Base-by-base conservation (phyloP, 2,888 invertebrate species). In the Eurytoma californica region DNA sequence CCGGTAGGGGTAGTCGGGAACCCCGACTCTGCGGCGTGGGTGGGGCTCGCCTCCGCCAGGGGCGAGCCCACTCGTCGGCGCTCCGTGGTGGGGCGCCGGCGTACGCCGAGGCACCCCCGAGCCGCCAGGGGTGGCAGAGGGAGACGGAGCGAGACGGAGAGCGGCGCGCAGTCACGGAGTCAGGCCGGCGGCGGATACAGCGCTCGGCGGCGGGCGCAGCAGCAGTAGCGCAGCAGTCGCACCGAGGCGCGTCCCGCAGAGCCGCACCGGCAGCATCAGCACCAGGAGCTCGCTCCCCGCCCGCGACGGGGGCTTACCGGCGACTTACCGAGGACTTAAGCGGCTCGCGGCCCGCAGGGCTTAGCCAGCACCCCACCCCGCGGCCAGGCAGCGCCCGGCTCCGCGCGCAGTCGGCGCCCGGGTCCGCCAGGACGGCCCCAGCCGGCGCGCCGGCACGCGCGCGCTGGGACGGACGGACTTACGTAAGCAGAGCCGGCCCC, bases 251-350 rank as follows among this genome's bases (percentile, higher is more conserved):
- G 39, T 18, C 49, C 69, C 24, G 70, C 49, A 70, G 47, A 57
- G 65, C 57, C 51, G 16, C 20, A 69, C 47, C 70, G 20, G 63
- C 70, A 61, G 70, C 72, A 63, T 55, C 66, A 63, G 67, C 70
- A 75, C 28, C 78, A 18, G 18, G 39, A 66, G 57, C 70, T 14
- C n/a, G 57, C 69, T n/a, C 65, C 69, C 49, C 9, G n/a, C 88
- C 88, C 89, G 88, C 85, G 82, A 84, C 85, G 24, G 39, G 39
- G 89, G 89, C 88, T 88, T 88, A 39, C 12, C 18, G 85, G 39
- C 86, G 89, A 89, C 89, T 89, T 89, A 89, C 85, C 74, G 74
- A 58, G 86, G 87, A 88, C 87, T 89, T 89, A 89, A 89, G 84
- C 87, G 86, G 87, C 86, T 39, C 88, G 87, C 88, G 88, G 88